Evolutionary conservation across 2,888 invertebrate species (phyloP).

Genomic region (Balanococcus diminutus): DNA sequence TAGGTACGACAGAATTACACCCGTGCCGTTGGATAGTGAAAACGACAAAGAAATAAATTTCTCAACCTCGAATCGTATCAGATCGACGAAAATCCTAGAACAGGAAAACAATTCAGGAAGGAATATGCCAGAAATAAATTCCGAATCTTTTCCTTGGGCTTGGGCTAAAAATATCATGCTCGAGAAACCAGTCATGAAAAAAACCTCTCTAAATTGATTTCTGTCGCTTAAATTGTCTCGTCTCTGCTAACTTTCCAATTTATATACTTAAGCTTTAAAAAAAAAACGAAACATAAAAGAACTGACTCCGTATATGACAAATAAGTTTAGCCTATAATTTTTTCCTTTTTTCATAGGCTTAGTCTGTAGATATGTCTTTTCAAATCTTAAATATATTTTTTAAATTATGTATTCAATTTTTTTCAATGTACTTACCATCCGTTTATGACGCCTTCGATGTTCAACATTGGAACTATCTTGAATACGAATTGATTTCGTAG

Average conservation of each 20-base stretch:
- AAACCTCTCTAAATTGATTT: slow-evolving; percentile 57
- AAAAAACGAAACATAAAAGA: slow-evolving; percentile 38
- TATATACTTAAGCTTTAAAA: slow-evolving; percentile 30
- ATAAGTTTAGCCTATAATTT: slow-evolving; percentile 2
- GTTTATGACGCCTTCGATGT: slow-evolving; percentile 86
- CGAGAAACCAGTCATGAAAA: slow-evolving; percentile 59
- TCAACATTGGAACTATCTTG: slow-evolving; percentile 88
- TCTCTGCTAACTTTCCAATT: not conserved
- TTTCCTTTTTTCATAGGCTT: slow-evolving; percentile 4
- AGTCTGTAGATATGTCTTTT: slow-evolving; percentile 54
- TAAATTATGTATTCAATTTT: not conserved
- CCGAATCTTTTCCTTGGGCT: slow-evolving; percentile 58
- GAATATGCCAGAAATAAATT: slow-evolving; percentile 33
- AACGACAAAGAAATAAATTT: not conserved
- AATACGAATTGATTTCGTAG: slow-evolving; percentile 77
- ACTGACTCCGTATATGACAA: slow-evolving; percentile 24
- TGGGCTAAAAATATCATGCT: slow-evolving; percentile 59
- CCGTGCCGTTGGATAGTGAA: not conserved
- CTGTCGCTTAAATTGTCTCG: slow-evolving; percentile 47
- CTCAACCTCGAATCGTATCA: slow-evolving; percentile 26
- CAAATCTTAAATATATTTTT: not conserved
- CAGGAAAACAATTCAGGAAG: slow-evolving; percentile 50
- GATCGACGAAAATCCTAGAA: slow-evolving; percentile 43
- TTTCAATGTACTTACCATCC: slow-evolving; percentile 72
- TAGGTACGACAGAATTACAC: not conserved